Base-by-base conservation (phyloP, 2,113 vertebrate species). In the Cynoglossus semilaevis region DNA sequence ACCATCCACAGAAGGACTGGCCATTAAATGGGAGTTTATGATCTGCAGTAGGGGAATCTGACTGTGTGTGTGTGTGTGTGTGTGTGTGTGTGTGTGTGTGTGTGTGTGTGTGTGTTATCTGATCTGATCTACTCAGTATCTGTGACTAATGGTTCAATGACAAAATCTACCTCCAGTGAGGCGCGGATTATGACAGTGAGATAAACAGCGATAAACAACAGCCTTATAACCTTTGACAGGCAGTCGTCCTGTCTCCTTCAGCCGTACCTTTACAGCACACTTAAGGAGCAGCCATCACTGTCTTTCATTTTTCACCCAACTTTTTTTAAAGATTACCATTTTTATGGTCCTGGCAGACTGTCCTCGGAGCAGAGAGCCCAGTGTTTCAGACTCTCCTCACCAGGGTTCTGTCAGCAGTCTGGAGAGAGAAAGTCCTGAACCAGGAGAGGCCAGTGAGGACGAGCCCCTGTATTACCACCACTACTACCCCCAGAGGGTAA, bases 361-460 rank as follows among this genome's bases (percentile, higher is more conserved):
- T 63, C 70, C 75, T 42, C 58, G 49, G 53, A 62, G 63, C 76
- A 51, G 72, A 42, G 61, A 74, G 74, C 11, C 44, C 74, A 50
- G 63, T 57, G 50, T 67, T 67, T 51, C 19, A 0, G 70, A 56
- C 19, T 87, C 86, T n/a, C 81, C 85, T 19, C 75, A 71, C 58
- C 67, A 54, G 42, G 80, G 75, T 15, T 82, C 81, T 36, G 73
- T 80, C 53, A 86, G 80, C 77, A 87, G 88, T n/a, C 58, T 79
- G 43, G 87, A 86, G n/a, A 55, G 69, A 59, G 81, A 85, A 38
- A 88, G 86, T 72, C 85, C 78, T 0, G 81, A 84, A 62, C 80
- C 84, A 9, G 81, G 82, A 58, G 86, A 85, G 73, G 83, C 82
- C 64, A 86, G 86, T 15, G 78, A 87, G n/a, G 77, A 87, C 10